Base-by-base conservation (phyloP, 2,797 vertebrate species). In the Champsocephalus esox region DNA sequence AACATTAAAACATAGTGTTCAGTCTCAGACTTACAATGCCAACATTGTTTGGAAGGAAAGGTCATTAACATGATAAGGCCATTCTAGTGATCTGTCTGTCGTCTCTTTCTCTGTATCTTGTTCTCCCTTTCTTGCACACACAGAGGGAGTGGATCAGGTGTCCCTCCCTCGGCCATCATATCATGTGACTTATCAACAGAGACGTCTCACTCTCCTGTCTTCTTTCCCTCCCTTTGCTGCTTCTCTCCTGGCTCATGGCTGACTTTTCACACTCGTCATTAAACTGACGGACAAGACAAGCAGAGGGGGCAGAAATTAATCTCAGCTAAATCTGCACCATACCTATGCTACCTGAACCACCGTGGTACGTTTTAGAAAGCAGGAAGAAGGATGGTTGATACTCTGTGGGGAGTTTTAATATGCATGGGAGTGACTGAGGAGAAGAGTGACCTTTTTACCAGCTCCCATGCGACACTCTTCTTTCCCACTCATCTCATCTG, bases 401-500 rank as follows among this genome's bases (percentile, higher is more conserved):
- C 67, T 54, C 19, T 54, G 69, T 14, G 56, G 12, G 21, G 32
- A 60, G 56, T 70, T 83, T 86, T 85, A 86, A 86, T 82, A 86
- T 88, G 78, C 78, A 79, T 21, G 17, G 51, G 45, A 66, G 72
- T 74, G 72, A 79, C 28, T 5, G 73, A 78, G 46, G 45, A 71
- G 80, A 80, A 74, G 61, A 63, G 60, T 89, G 86, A 91, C 87
- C 89, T 91, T 93, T 90, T 86, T 70, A 83, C 73, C 70, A 60
- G 78, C 70, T 83, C 73, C 67, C 60, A 75, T 85, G 84, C 76
- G 2, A 77, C 60, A 21, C 61, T 57, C 72, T 45, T 38, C 44
- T 79, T 70, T 44, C 50, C 75, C 63, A 65, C 74, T 81, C 61
- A 71, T 67, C 56, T 76, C 62, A 68, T 77, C 54, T 38, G 19